Evolutionary conservation across 2,888 invertebrate species (phyloP).

Genomic region (Lasius fuliginosus): DNA sequence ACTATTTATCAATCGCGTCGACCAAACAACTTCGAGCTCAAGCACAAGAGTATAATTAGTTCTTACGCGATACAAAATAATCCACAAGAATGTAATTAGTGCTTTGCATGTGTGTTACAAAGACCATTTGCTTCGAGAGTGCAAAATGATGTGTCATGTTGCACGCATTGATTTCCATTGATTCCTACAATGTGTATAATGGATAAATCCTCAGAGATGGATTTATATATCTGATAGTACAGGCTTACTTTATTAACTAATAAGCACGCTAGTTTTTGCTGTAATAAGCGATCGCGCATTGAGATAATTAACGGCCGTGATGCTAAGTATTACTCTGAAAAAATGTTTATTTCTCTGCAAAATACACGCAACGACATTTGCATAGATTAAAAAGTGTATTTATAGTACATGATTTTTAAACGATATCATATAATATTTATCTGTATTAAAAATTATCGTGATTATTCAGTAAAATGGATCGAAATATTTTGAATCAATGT

Average conservation of each 20-base stretch:
- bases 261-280: constrained; percentile 36
- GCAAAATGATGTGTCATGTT: constrained; percentile 30
- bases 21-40: not conserved
- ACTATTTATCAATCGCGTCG: constrained; percentile 31
- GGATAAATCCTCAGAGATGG: not conserved
- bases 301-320: constrained; percentile 33
- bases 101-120: constrained; percentile 38
- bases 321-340: constrained; percentile 9
- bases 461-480: not conserved
- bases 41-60: constrained; percentile 30
- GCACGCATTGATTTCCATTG: constrained; percentile 52
- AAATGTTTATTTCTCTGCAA: not conserved
- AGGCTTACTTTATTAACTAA: constrained; percentile 34
- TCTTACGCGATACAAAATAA: constrained; percentile 44
- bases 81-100: constrained; percentile 42
- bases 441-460: not conserved
- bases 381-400: not conserved
- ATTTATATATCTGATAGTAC: not conserved
- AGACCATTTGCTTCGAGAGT: constrained; percentile 24
- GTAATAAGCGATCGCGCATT: constrained; percentile 17
- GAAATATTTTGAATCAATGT: not conserved
- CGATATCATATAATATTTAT: not conserved
- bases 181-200: constrained; percentile 33
- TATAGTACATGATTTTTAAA: constrained; percentile 2
- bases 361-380: constrained; percentile 15